phyloP scores from a whole-genome alignment of 2,113 vertebrate species.

The Sylvicapra grimmia region DNA sequence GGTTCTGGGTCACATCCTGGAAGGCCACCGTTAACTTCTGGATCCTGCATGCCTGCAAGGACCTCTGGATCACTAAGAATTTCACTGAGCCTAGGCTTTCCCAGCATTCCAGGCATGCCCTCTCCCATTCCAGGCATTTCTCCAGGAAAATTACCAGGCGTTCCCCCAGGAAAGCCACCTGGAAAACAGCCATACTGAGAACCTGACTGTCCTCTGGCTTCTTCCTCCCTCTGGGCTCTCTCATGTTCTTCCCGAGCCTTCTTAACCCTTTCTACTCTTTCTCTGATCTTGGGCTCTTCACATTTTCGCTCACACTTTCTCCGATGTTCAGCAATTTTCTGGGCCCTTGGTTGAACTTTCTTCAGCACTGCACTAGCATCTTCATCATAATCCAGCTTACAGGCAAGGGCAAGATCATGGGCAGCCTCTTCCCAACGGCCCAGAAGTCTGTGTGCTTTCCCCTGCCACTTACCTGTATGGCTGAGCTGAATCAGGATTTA shows the following conservation, averaged over 20 bases:
- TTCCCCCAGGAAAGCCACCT: background rate
- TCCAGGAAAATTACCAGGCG: background rate
- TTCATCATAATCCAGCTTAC: background rate
- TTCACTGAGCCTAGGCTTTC: background rate
- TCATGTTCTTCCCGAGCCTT: background rate
- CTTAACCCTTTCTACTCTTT: background rate
- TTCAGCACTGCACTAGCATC: background rate
- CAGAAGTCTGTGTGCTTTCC: background rate
- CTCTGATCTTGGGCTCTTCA: background rate
- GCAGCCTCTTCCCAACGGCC: background rate
- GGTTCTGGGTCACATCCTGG: background rate
- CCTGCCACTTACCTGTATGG: background rate
- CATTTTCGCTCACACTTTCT: background rate
- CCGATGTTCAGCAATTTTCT: background rate
- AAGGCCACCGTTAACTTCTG: background rate
- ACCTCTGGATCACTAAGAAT: background rate
- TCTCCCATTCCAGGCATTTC: background rate
- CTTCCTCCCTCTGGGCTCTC: background rate
- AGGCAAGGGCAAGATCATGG: background rate
- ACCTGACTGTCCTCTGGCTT: background rate
- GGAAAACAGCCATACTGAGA: background rate
- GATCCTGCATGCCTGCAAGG: background rate
- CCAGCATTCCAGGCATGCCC: background rate
- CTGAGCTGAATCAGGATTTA: background rate
- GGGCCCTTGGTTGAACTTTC: background rate